These are phyloP conservation scores for Idaea biselata DNA, from an alignment of 2,888 invertebrate genomes.

Conservation along the genomic window DNA sequence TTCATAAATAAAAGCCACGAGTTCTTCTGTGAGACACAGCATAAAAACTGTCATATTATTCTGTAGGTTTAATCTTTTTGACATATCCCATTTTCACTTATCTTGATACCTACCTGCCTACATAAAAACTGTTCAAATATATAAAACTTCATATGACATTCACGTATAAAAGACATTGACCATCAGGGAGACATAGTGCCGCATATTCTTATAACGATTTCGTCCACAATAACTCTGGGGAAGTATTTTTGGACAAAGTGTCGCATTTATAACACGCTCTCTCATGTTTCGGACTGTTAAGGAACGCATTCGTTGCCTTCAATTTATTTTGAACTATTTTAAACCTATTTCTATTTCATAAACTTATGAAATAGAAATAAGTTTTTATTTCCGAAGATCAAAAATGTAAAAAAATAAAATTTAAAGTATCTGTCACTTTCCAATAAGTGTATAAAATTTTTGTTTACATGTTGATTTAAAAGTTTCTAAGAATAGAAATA, in stretches of 20 bases:
- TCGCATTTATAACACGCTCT: conserved; percentile 27
- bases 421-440: no score
- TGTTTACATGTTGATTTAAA: no score
- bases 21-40: no score
- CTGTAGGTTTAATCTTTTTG: no score
- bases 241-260: conserved; percentile 31
- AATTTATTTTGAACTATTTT: neutral
- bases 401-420: no score
- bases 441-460: no score
- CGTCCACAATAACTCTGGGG: conserved; percentile 18
- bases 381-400: no score
- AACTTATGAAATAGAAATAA: no score
- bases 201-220: conserved; percentile 14
- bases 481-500: no score
- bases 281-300: conserved; percentile 19
- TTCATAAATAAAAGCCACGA: no score
- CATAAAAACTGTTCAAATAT: neutral
- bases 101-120: neutral
- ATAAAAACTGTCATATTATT: no score
- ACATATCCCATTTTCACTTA: neutral
- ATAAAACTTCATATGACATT: neutral
- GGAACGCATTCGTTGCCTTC: conserved; percentile 5
- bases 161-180: conserved; percentile 2
- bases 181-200: conserved; percentile 9
- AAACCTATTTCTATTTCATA: no score